phyloP scores from a whole-genome alignment of 2,113 vertebrate genomes.

The Henicopernis longicauda region DNA sequence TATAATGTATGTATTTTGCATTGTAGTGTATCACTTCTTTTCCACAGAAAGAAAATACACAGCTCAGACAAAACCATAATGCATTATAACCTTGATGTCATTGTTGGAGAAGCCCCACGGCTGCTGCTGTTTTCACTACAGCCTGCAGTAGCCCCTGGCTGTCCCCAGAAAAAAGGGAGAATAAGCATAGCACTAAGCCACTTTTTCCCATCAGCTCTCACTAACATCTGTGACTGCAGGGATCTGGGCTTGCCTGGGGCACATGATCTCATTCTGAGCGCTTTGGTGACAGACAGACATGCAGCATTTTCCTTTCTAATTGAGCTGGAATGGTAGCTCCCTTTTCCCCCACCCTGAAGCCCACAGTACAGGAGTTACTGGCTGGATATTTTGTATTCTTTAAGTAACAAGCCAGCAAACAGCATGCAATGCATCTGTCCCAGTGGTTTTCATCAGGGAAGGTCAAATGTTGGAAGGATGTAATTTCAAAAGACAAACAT shows the following conservation, averaged over 20 bases:
- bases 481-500: background rate
- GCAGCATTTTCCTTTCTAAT: background rate
- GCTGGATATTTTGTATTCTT: background rate
- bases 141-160: background rate
- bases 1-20: background rate
- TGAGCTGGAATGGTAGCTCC: background rate
- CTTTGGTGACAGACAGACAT: background rate
- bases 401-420: background rate
- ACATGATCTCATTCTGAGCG: background rate
- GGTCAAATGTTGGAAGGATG: background rate
- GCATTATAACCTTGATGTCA: background rate
- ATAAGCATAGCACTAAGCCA: background rate
- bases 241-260: background rate
- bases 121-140: background rate
- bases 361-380: background rate
- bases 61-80: background rate
- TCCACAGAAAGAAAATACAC: background rate
- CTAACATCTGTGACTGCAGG: background rate
- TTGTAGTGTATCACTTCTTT: background rate
- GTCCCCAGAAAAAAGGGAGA: background rate
- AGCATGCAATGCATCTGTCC: background rate
- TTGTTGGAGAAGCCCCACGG: rapidly evolving
- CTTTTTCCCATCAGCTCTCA: background rate
- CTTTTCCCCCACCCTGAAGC: background rate
- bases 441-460: background rate